Base-by-base conservation (phyloP, 2,888 invertebrate genomes). In the Pristionchus arcanus region DNA sequence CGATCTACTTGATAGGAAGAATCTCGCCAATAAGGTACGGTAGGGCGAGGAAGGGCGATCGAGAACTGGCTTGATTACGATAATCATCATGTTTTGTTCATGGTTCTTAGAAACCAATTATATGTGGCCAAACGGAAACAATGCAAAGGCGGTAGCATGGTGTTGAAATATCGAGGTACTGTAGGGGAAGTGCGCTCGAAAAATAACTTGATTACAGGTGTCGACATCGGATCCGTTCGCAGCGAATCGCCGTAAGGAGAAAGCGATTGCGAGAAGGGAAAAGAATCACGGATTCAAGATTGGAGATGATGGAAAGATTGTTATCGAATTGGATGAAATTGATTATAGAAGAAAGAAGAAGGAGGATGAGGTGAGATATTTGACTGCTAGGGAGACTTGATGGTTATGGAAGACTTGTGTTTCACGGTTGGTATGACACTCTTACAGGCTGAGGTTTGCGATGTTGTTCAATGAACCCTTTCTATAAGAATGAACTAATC, bases 1-100 rank as follows among this genome's bases (percentile, higher is more conserved):
- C 85, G 94, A 94, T 91, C 91, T 94, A 86, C 92, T 94, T 34
- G 94, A 94, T 90, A 91, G 91, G 19, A 89, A 91, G 13, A 90
- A 92, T 86, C 91, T 94, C 91, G 91, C 92, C 83, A 91, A 92
- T 71, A 92, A 93, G 90, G 91, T 91, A 86, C 25, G 28, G 19
- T 31, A 28, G n/a, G 49, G 77, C 4, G 37, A 34, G n/a, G 37
- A 34, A n/a, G 42, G 9, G 42, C 42, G 42, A 49, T 49, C 42
- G 28, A 77, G 37, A 19, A n/a, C 5, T 21, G 77, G 16, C 37
- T 37, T 42, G 77, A 77, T 19, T 25, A 42, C 37, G 77, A 25
- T 34, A 37, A 19, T 21, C 16, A 21, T 21, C 9, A 4, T 25
- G 25, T 59, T 25, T 59, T 25, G 21, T 2, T 21, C 59, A 59